Percentiles rank a stretch among this genome's conserved stretches.
These are phyloP conservation scores for Lanius ludovicianus DNA, from an alignment of 2,113 vertebrate species.

Conservation along the genomic window DNA sequence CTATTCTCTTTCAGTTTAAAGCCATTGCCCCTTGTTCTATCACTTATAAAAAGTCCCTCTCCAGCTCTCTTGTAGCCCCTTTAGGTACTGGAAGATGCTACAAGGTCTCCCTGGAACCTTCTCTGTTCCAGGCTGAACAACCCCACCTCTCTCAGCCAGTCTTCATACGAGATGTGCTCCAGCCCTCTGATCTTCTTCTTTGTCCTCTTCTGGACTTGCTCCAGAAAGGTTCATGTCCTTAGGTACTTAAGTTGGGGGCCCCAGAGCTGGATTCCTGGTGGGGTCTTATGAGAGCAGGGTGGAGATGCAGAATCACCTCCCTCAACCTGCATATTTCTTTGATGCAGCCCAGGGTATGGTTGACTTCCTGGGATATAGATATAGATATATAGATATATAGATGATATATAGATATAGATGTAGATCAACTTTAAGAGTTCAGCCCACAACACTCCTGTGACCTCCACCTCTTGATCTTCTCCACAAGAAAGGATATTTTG, in stretches of 20 bases:
- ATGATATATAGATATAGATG: neutral
- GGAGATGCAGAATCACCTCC: neutral
- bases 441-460: neutral
- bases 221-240: neutral
- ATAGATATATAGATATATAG: neutral
- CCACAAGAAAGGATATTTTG: neutral
- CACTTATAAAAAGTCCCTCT: neutral
- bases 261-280: neutral
- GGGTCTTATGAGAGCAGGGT: fast-evolving
- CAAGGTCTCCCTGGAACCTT: neutral
- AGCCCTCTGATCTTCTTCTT: neutral
- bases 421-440: neutral
- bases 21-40: neutral
- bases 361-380: neutral
- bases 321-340: neutral
- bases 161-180: neutral
- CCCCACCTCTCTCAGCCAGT: neutral
- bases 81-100: neutral
- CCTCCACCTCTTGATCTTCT: neutral
- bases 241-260: neutral
- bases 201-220: neutral
- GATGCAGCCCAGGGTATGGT: neutral
- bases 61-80: neutral
- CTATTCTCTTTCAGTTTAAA: neutral
- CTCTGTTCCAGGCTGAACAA: neutral